phyloP scores from a whole-genome alignment of 2,113 vertebrate genomes.

The Steatornis caripensis region DNA sequence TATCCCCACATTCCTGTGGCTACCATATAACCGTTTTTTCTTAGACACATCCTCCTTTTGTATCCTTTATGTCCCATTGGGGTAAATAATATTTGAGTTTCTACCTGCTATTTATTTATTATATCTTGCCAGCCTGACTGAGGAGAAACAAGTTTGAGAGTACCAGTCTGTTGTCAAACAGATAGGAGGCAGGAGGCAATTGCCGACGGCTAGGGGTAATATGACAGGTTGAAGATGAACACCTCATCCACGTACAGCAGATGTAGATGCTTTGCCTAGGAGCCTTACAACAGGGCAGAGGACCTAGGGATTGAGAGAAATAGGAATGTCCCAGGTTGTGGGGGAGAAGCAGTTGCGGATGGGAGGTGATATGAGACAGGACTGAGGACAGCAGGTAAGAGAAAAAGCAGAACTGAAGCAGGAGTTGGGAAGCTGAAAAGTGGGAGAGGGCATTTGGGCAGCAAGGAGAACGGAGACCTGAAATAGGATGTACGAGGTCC shows the following conservation, averaged over 20 bases:
- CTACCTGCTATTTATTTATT: background rate
- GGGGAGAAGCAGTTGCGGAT: accelerated
- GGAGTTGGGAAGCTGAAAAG: background rate
- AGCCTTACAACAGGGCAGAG: background rate
- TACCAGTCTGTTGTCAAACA: background rate
- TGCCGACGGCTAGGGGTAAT: background rate
- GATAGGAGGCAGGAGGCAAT: background rate
- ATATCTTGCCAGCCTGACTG: background rate
- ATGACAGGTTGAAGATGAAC: background rate
- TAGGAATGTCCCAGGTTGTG: background rate
- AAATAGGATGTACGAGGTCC: background rate
- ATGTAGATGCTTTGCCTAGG: background rate
- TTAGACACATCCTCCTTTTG: background rate
- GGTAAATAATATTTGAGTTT: background rate
- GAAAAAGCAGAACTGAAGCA: background rate
- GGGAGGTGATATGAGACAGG: background rate
- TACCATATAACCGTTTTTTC: background rate
- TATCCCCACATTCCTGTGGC: background rate
- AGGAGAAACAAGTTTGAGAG: background rate
- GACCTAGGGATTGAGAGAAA: background rate
- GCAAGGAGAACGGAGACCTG: background rate
- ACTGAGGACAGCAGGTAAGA: background rate
- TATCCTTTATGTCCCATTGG: background rate
- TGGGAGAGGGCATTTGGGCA: background rate
- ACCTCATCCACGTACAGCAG: background rate